Conservation (phyloP, 2,888 invertebrate species). For the Cantharis flavilabris region DNA sequence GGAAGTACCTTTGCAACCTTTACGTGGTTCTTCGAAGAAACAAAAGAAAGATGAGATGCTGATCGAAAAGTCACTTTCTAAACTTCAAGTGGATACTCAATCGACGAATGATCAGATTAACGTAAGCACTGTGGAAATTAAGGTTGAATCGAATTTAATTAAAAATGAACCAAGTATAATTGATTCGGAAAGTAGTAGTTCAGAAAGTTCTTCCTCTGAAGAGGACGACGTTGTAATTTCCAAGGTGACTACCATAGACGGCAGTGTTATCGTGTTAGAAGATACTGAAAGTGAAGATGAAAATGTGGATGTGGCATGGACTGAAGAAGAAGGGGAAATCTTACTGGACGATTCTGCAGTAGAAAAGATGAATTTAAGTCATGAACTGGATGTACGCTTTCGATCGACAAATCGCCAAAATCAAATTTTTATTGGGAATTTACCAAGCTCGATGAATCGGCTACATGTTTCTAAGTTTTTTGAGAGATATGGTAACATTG, state of each 20-base stretch:
- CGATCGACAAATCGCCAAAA: background rate
- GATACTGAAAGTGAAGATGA: background rate
- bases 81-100: background rate
- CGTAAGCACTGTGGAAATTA: too few species aligned
- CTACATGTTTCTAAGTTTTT: background rate
- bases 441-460: background rate
- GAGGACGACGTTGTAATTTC: background rate
- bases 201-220: background rate
- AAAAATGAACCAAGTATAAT: background rate
- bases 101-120: background rate
- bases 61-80: background rate
- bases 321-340: background rate
- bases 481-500: background rate
- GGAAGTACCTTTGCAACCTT: background rate
- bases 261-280: background rate
- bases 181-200: background rate
- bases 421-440: background rate
- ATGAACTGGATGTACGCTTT: background rate
- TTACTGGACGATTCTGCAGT: background rate
- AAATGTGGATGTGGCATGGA: background rate
- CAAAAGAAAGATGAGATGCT: background rate
- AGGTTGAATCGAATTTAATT: background rate
- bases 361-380: background rate
- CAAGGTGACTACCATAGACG: background rate
- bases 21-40: background rate